A percentile compares a stretch with the other conserved stretches of the same genome.
Conservation (phyloP, 2,888 invertebrate species). For the Himalopsyche kuldschensis region DNA sequence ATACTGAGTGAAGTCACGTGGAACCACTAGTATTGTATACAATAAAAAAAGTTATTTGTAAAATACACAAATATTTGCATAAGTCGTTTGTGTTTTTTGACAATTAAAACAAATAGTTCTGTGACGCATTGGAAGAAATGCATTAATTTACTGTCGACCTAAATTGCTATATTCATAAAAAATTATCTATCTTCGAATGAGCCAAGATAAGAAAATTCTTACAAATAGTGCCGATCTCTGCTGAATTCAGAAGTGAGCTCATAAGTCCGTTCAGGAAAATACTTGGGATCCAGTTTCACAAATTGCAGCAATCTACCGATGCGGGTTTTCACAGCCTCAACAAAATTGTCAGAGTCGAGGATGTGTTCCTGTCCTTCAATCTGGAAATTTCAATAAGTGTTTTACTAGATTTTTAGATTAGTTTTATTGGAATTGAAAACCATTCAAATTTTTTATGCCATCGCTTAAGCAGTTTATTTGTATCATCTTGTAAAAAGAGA, state of each 20-base stretch:
- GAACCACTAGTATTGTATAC: no score
- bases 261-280: constrained; percentile 65
- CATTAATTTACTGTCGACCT: no score
- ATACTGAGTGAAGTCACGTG: no score
- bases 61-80: not conserved
- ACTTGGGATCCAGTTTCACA: constrained; percentile 60
- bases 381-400: constrained; percentile 1
- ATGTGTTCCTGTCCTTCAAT: constrained; percentile 48
- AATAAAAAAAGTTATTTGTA: constrained; percentile 17
- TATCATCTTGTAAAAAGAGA: no score
- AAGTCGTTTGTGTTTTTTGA: no score
- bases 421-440: no score
- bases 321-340: constrained; percentile 52
- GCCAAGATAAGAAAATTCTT: constrained; percentile 46
- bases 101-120: no score
- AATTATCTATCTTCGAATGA: not conserved
- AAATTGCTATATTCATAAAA: not conserved
- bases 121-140: no score
- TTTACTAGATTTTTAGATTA: no score
- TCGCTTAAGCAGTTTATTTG: no score
- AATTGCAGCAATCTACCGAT: constrained; percentile 56
- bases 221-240: constrained; percentile 73
- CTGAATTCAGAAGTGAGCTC: constrained; percentile 70
- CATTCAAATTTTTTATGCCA: not conserved
- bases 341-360: constrained; percentile 47